Conservation (phyloP, 2,113 vertebrate genomes). For the Nicator chloris region DNA sequence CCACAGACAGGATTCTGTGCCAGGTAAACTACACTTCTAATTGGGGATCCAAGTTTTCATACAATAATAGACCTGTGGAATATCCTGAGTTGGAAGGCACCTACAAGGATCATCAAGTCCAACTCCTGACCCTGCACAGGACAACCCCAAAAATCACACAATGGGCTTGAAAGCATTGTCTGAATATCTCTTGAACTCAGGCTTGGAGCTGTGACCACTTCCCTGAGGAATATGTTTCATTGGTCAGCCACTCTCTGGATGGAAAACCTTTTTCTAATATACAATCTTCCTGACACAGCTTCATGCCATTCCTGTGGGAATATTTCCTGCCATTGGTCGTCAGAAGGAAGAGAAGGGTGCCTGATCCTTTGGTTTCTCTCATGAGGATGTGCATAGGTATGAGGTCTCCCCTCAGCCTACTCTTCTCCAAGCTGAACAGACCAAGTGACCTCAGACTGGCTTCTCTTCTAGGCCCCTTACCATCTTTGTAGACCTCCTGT, state of each 20-base stretch:
- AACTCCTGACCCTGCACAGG: background rate
- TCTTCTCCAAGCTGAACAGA: background rate
- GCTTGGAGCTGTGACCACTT: background rate
- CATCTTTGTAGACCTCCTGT: background rate
- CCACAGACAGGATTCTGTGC: background rate
- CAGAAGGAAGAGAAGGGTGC: background rate
- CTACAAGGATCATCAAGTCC: background rate
- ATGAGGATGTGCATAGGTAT: background rate
- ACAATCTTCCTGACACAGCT: background rate
- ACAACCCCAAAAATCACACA: background rate
- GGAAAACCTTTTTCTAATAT: background rate
- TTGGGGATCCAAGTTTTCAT: background rate
- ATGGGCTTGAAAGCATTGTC: background rate
- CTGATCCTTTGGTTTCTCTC: background rate
- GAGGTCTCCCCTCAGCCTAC: background rate
- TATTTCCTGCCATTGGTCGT: background rate
- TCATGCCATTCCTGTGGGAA: background rate
- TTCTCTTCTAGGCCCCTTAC: background rate
- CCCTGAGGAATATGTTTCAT: background rate
- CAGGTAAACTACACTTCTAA: background rate
- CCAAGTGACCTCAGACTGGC: background rate
- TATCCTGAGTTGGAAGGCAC: background rate
- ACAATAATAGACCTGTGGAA: background rate
- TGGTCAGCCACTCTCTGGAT: background rate
- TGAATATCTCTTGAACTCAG: background rate